A percentile compares a stretch with the other conserved stretches of the same genome.
Conservation (phyloP, 2,888 invertebrate species). For the Cantharis nigra region DNA sequence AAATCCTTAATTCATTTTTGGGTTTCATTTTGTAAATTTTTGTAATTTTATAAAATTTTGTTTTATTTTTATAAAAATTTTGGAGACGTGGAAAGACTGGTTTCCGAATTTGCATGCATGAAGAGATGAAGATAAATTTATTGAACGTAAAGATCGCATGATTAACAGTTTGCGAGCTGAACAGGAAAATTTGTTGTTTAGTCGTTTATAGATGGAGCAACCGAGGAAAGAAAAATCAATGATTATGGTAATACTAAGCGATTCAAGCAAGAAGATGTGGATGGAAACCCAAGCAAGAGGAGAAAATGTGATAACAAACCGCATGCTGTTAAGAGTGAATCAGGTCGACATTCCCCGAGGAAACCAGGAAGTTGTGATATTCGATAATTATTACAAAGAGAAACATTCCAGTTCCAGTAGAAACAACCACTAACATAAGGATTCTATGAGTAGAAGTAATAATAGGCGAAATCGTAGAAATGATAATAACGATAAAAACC, state of each 20-base stretch:
- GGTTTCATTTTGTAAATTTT: no score
- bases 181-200: slow-evolving; percentile 50
- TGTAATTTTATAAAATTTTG: no score
- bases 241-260: neutral
- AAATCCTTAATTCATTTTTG: no score
- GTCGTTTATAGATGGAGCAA: slow-evolving; percentile 32
- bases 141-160: slow-evolving; percentile 56
- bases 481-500: neutral
- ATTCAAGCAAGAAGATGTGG: neutral
- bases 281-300: neutral
- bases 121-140: slow-evolving; percentile 53
- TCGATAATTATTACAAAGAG: neutral
- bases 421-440: neutral
- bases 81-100: slow-evolving; percentile 42
- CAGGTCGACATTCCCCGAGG: neutral
- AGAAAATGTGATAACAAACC: neutral
- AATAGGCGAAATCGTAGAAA: neutral
- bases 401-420: neutral
- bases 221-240: neutral
- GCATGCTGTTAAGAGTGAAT: neutral
- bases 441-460: neutral
- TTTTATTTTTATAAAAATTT: no score
- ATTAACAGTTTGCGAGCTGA: slow-evolving; percentile 54
- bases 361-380: neutral
- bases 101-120: slow-evolving; percentile 40